Evolutionary conservation across 2,888 invertebrate genomes (phyloP).

Genomic region (Drosophila affinis): DNA sequence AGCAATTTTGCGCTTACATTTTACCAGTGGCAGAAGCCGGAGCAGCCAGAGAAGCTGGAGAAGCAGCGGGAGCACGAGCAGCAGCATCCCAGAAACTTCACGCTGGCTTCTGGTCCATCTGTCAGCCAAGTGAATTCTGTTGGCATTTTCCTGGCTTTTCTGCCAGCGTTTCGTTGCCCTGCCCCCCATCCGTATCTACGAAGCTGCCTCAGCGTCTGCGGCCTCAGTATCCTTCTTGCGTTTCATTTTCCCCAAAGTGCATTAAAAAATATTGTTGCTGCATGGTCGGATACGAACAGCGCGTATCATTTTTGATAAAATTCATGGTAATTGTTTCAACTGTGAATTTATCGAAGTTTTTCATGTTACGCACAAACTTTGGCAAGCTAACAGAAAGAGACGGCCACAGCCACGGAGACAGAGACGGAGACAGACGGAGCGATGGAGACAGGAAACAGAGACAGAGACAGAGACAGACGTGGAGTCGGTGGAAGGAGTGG

Average conservation of each 20-base stretch:
- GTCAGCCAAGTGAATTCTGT: conserved; percentile 70
- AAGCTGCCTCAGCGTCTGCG: conserved; percentile 60
- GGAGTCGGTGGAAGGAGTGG: conserved; percentile 5
- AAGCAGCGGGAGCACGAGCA: conserved; percentile 3
- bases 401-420: background rate
- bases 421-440: background rate
- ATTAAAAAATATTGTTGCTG: conserved; percentile 80
- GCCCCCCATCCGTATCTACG: conserved; percentile 61
- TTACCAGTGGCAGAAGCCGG: conserved; percentile 47
- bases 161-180: conserved; percentile 14
- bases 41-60: too few relatives aligned
- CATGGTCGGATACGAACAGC: conserved; percentile 77
- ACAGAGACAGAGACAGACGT: background rate
- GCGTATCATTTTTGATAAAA: conserved; percentile 80
- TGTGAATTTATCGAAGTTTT: conserved; percentile 80
- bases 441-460: background rate
- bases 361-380: conserved; percentile 77
- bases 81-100: conserved; percentile 29
- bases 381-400: conserved; percentile 26
- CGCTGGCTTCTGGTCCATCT: conserved; percentile 69
- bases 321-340: conserved; percentile 79
- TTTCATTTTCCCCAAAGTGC: conserved; percentile 77
- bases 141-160: conserved; percentile 59
- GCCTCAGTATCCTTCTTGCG: conserved; percentile 31
- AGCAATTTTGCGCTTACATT: conserved; percentile 80